Conservation (phyloP, 2,888 invertebrate species). For the Acanthosoma haemorrhoidale region DNA sequence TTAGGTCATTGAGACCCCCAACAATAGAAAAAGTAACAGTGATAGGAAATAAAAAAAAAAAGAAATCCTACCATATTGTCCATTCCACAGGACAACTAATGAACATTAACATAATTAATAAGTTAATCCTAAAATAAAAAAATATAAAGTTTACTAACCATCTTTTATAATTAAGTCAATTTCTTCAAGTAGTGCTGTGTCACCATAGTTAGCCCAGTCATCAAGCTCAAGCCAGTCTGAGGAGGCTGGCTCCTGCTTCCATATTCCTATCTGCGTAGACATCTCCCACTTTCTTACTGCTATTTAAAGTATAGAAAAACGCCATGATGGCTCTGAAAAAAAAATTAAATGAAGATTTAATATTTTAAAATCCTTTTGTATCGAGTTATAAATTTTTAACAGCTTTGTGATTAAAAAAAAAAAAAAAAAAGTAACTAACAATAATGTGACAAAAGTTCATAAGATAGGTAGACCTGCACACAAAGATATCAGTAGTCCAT, state of each 20-base stretch:
- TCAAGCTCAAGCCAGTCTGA: constrained; percentile 28
- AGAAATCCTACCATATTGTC: too few relatives aligned
- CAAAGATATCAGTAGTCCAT: too few relatives aligned
- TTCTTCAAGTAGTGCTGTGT: constrained; percentile 14
- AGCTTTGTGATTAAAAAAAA: not conserved
- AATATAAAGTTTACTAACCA: not conserved
- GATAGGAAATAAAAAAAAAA: too few relatives aligned
- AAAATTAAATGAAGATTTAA: constrained; percentile 37
- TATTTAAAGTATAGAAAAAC: constrained; percentile 48
- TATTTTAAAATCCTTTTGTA: not conserved
- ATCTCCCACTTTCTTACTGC: constrained; percentile 30
- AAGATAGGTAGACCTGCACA: too few relatives aligned
- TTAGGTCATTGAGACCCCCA: too few relatives aligned
- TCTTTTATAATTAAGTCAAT: constrained; percentile 28
- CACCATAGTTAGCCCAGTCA: constrained; percentile 25
- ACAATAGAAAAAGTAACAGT: too few relatives aligned
- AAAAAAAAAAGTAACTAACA: not conserved
- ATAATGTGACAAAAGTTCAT: not conserved
- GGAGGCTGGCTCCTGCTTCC: constrained; percentile 31
- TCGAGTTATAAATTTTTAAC: not conserved
- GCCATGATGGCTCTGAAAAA: constrained; percentile 78
- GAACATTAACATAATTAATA: too few relatives aligned
- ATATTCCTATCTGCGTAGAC: constrained; percentile 15
- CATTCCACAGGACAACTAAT: too few relatives aligned
- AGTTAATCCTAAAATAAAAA: not conserved